phyloP scores from a whole-genome alignment of 2,113 vertebrate genomes.

The Bos taurus region ARS-UCD2.0 NC_037331.1:75020501-75021000 shows the following conservation, averaged over 20 bases:
- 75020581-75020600: not conserved
- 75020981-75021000: not conserved
- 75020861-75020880: not conserved
- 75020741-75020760: not conserved
- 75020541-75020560: not conserved
- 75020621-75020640: not conserved
- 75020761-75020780: not conserved
- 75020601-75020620: not conserved
- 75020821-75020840: not conserved
- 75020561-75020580: not conserved
- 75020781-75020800: not conserved
- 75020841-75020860: not conserved
- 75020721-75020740: not conserved
- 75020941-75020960: not conserved
- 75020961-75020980: not conserved
- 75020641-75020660: not conserved
- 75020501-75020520: not conserved
- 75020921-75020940: not conserved
- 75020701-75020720: not conserved
- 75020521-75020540: not conserved
- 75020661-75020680: not conserved
- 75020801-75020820: not conserved
- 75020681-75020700: not conserved
- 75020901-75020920: not conserved
- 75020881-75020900: not conserved